Base-by-base conservation (phyloP, 2,888 invertebrate species). In the Leptura quadrifasciata region DNA sequence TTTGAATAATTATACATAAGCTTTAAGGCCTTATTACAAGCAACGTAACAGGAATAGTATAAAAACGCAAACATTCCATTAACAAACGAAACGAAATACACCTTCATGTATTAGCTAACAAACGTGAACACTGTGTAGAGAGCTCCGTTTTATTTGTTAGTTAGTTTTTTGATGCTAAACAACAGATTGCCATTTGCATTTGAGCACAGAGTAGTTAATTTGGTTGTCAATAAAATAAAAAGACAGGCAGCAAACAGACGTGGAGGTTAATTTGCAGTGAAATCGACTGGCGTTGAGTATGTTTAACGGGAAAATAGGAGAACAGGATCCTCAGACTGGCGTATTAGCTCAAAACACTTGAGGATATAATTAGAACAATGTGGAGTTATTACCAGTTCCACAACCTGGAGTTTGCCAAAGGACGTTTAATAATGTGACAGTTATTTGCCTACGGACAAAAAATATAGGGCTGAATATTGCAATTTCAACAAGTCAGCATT, bases 391-490 rank as follows among this genome's bases (percentile, higher is more conserved):
- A 76, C 78, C 78, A 65, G 70, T 79, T 76, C 71, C 71, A 65
- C 71, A 69, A 78, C 75, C 78, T 75, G 78, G 78, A 80, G 80
- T 77, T 82, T 78, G 76, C 79, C 75, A 79, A 77, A 75, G 80
- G 79, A 80, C 77, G 76, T 77, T 79, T 79, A 82, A 79, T 81
- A 82, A 82, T 78, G 78, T 79, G 77, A 77, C 77, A 76, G 75
- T 75, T 65, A 80, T 81, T 81, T 69, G 58, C 15, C 58, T 58
- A 12, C 39, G 12, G 12, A 39, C 2, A 39, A 39, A 39, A 39
- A 39, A 6, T 6, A 12, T 39, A 39, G 15, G 15, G 39, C 39
- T 39, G 39, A 39, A 15, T 39, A 39, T 39, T 39, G 39, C 12
- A 12, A 39, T 39, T 39, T 39, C 39, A 15, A 15, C 35, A 15